Percentiles rank a stretch among this genome's conserved stretches.
Conservation (phyloP, 2,113 vertebrate species). For the Esox niger region DNA sequence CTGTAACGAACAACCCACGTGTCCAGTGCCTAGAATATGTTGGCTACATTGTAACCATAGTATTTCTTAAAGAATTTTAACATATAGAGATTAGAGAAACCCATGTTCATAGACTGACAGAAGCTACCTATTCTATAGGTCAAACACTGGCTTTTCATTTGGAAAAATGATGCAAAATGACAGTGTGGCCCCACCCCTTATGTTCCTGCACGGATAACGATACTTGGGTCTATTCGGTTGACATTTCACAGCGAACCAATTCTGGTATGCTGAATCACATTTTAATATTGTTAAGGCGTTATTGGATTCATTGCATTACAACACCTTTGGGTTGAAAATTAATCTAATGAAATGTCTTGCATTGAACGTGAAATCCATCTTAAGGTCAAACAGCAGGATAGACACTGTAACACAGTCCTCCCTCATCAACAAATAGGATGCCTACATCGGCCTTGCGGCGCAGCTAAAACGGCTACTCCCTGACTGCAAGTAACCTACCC, state of each 20-base stretch:
- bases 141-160: background rate
- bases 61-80: background rate
- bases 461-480: background rate
- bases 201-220: constrained; percentile 9
- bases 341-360: background rate
- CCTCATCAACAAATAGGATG: constrained; percentile 3
- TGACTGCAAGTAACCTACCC: background rate
- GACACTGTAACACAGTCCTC: constrained; percentile 2
- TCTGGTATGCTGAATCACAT: background rate
- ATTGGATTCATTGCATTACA: background rate
- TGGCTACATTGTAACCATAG: background rate
- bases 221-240: background rate
- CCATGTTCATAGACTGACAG: background rate
- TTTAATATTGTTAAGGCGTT: background rate
- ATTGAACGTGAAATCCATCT: background rate
- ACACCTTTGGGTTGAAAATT: background rate
- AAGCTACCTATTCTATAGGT: background rate
- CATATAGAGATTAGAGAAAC: background rate
- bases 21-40: background rate
- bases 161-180: constrained; percentile 19
- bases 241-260: constrained; percentile 11
- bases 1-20: constrained; percentile 1
- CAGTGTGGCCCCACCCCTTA: constrained; percentile 60
- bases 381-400: background rate
- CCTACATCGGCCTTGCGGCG: background rate